phyloP scores from a whole-genome alignment of 2,113 vertebrate genomes.

The Carassius carassius region DNA sequence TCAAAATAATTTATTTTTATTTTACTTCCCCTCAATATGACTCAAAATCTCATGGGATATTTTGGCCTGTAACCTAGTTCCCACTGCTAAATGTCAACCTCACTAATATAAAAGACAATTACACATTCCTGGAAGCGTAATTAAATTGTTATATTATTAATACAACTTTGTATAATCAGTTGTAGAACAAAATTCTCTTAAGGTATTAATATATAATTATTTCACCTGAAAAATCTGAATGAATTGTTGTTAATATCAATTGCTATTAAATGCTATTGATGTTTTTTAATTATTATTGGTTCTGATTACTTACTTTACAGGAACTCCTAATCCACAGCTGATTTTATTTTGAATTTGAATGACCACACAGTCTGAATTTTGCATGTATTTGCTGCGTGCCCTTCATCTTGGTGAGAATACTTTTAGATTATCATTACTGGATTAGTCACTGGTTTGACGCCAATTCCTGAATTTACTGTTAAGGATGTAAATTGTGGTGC shows the following conservation, averaged over 20 bases:
- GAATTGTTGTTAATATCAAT: background rate
- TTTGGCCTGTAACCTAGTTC: background rate
- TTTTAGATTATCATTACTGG: background rate
- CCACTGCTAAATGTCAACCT: background rate
- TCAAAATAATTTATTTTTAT: background rate
- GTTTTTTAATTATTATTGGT: background rate
- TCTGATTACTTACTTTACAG: background rate
- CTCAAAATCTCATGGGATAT: background rate
- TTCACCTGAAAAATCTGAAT: background rate
- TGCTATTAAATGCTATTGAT: background rate
- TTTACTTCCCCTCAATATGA: background rate
- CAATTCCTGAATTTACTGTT: background rate
- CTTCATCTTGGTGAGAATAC: background rate
- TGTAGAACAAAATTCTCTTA: background rate
- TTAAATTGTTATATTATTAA: background rate
- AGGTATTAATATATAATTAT: background rate
- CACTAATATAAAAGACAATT: background rate
- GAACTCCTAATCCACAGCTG: background rate
- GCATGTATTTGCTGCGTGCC: background rate
- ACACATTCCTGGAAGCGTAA: background rate
- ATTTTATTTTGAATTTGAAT: conserved; percentile 8
- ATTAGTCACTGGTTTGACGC: background rate
- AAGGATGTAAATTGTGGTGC: background rate
- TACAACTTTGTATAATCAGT: background rate
- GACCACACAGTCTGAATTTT: background rate